These are phyloP conservation scores for Drosophila baimaii DNA, from an alignment of 1,140 invertebrate species.

Conservation along the genomic window DNA sequence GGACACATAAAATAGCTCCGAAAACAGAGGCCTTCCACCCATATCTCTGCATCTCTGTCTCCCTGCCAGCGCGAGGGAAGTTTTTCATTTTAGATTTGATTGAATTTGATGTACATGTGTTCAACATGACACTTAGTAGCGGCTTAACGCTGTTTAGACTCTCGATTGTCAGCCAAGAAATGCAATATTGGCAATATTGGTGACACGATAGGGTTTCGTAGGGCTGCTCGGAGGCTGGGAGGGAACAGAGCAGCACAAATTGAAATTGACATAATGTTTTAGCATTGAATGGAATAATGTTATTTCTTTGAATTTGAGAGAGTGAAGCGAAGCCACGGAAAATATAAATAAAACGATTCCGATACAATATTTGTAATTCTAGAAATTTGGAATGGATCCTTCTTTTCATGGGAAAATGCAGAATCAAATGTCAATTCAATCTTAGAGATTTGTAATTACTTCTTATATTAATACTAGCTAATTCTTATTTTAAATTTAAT, in stretches of 20 bases:
- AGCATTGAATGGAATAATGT: conserved; percentile 6
- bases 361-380: neutral
- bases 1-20: conserved; percentile 67
- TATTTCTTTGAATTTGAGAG: conserved; percentile 1
- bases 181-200: conserved; percentile 44
- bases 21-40: neutral
- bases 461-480: no score
- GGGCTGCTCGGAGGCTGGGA: neutral
- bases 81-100: conserved; percentile 74
- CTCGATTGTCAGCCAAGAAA: conserved; percentile 45
- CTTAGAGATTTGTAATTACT: neutral
- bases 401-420: no score
- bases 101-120: conserved; percentile 77
- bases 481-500: no score
- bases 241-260: conserved; percentile 25
- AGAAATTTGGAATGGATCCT: neutral
- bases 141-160: conserved; percentile 73
- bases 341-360: neutral
- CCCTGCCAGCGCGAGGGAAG: neutral
- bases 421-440: neutral
- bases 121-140: conserved; percentile 78
- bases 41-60: neutral
- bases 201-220: conserved; percentile 1
- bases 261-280: conserved; percentile 41
- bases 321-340: neutral